phyloP scores from a whole-genome alignment of 2,797 vertebrate genomes.

The Podarcis siculus region DNA sequence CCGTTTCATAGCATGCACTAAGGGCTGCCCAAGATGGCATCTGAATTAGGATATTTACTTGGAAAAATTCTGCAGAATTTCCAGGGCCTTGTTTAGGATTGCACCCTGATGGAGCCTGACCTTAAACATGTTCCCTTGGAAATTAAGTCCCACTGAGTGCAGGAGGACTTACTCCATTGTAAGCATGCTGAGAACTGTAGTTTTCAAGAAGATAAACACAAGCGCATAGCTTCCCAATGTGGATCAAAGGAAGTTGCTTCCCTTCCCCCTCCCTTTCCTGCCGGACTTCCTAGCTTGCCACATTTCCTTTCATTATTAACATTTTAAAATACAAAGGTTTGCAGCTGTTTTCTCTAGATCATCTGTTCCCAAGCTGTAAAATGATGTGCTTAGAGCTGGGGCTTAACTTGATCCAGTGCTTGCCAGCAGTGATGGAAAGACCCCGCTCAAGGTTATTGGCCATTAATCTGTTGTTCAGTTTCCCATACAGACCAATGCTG shows the following conservation, averaged over 20 bases:
- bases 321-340: conserved; percentile 27
- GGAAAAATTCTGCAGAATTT: background rate
- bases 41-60: background rate
- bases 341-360: fast-evolving
- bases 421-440: fast-evolving
- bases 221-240: conserved; percentile 22
- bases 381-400: background rate
- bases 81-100: background rate
- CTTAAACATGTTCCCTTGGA: background rate
- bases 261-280: conserved; percentile 3
- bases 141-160: background rate
- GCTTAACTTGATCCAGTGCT: background rate
- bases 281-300: conserved; percentile 15
- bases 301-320: conserved; percentile 57
- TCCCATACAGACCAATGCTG: background rate
- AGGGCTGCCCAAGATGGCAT: background rate
- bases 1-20: no score
- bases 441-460: background rate
- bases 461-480: background rate
- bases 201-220: background rate
- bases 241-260: conserved; percentile 47
- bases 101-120: background rate
- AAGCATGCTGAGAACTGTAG: background rate
- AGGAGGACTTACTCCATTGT: background rate
- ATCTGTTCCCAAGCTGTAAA: conserved; percentile 21